Conservation (phyloP, 2,888 invertebrate species). For the Volucella bombylans region DNA sequence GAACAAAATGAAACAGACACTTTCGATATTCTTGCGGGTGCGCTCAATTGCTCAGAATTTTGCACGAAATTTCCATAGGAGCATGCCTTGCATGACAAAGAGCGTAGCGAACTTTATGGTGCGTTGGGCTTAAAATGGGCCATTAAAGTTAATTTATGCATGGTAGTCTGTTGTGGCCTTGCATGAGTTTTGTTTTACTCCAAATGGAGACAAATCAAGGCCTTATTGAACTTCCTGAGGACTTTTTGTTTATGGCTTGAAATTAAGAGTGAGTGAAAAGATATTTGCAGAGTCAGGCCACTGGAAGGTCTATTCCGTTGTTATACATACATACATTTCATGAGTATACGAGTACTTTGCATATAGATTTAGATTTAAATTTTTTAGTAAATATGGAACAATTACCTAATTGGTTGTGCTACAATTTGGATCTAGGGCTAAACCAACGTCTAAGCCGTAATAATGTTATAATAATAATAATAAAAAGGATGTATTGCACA, state of each 20-base stretch:
- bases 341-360: no score
- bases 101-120: conserved; percentile 15
- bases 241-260: neutral
- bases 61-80: conserved; percentile 19
- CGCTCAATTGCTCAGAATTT: conserved; percentile 38
- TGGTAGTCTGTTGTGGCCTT: conserved; percentile 25
- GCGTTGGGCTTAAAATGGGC: conserved; percentile 5
- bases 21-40: conserved; percentile 37
- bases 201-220: conserved; percentile 13
- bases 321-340: no score
- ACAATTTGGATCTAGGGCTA: no score
- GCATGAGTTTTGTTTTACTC: conserved; percentile 19
- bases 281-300: neutral
- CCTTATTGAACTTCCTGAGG: conserved; percentile 17
- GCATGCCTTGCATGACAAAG: conserved; percentile 31
- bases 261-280: neutral
- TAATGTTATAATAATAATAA: no score
- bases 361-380: no score
- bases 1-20: conserved; percentile 7
- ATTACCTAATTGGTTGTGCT: no score
- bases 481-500: no score
- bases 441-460: no score
- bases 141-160: conserved; percentile 31
- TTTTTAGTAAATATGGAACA: no score
- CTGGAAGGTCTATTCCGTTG: no score